These are phyloP conservation scores for Venusia cambrica DNA, from an alignment of 2,888 invertebrate species.

Conservation along the genomic window DNA sequence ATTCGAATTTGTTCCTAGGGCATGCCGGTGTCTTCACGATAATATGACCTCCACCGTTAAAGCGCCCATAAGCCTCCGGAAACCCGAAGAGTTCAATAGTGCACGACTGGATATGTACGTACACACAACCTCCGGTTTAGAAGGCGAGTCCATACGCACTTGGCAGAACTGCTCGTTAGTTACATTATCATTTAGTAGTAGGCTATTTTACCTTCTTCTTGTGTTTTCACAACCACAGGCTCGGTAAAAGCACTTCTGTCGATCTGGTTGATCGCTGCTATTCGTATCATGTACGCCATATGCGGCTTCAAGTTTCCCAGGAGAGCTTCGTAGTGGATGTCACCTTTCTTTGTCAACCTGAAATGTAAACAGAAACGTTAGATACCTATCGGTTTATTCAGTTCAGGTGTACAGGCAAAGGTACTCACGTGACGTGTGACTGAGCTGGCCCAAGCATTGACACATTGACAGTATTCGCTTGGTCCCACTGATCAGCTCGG, in stretches of 20 bases:
- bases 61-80: no score
- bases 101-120: no score
- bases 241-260: slow-evolving; percentile 90
- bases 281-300: slow-evolving; percentile 89
- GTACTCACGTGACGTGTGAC: slow-evolving; percentile 57
- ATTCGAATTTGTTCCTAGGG: no score
- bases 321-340: slow-evolving; percentile 70
- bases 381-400: background rate
- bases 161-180: no score
- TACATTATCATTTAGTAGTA: no score
- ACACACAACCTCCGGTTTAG: no score
- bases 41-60: no score
- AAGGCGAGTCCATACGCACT: no score
- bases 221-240: slow-evolving; percentile 88
- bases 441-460: slow-evolving; percentile 67
- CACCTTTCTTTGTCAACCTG: slow-evolving; percentile 68
- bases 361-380: slow-evolving; percentile 11
- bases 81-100: no score
- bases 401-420: background rate
- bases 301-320: slow-evolving; percentile 85
- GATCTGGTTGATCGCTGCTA: slow-evolving; percentile 92
- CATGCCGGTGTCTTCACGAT: no score
- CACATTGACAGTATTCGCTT: slow-evolving; percentile 76
- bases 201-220: slow-evolving; percentile 88
- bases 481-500: slow-evolving; percentile 77